These are phyloP conservation scores for Myotis findleyi DNA, from an alignment of 2,797 vertebrate genomes.

Conservation along the genomic window DNA sequence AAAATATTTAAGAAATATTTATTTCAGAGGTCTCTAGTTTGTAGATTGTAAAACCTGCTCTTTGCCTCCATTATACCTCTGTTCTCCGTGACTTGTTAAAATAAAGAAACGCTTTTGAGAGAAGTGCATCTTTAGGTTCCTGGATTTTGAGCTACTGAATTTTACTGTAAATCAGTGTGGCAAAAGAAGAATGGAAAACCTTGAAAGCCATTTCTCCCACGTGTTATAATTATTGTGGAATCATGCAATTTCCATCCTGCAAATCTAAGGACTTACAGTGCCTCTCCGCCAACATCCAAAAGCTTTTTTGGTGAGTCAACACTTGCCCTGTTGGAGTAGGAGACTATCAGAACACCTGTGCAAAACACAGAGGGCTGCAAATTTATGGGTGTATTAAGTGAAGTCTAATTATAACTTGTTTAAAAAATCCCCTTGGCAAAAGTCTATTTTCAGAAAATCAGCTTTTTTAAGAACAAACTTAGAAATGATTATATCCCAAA, in stretches of 20 bases:
- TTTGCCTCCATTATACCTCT: not conserved
- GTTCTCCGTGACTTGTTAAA: not conserved
- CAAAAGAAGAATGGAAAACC: not conserved
- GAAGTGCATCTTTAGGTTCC: not conserved
- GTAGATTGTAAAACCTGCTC: not conserved
- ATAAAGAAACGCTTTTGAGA: not conserved
- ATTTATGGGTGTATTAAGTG: conserved; percentile 33
- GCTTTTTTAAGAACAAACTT: conserved; percentile 60
- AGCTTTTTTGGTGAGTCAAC: not conserved
- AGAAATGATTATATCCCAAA: conserved; percentile 38
- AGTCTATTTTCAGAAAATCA: conserved; percentile 59
- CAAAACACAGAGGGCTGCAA: conserved; percentile 29
- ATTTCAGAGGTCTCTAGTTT: not conserved
- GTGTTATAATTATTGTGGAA: not conserved
- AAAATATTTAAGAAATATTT: not conserved
- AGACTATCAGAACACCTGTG: conserved; percentile 47
- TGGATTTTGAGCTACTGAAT: conserved; percentile 33
- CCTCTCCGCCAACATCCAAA: not conserved
- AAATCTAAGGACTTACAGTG: conserved; percentile 3
- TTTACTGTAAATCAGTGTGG: not conserved
- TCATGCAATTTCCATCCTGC: not conserved
- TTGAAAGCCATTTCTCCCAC: not conserved
- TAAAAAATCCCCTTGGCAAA: conserved; percentile 16
- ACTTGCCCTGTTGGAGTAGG: not conserved
- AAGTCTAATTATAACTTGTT: conserved; percentile 70